Evolutionary conservation across 2,888 invertebrate genomes (phyloP).

Genomic region (Polietes domitor): DNA sequence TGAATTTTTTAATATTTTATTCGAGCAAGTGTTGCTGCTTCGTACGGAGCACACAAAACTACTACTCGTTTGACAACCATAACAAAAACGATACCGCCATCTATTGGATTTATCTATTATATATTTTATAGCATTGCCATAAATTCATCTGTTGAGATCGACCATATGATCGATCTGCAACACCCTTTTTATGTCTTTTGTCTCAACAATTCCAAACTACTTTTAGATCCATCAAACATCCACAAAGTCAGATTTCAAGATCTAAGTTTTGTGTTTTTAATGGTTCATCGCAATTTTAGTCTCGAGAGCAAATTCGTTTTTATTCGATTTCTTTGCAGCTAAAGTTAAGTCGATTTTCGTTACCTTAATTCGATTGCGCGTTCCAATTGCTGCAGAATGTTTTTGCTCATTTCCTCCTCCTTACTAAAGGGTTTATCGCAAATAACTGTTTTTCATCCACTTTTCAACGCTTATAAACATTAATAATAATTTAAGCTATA

Average conservation of each 20-base stretch:
- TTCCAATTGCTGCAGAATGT: neutral
- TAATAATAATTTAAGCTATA: constrained; percentile 58
- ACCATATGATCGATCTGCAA: too few relatives aligned
- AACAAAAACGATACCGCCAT: too few relatives aligned
- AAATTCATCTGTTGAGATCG: too few relatives aligned
- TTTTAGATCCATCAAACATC: too few relatives aligned
- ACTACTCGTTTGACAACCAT: too few relatives aligned
- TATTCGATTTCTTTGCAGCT: constrained; percentile 15
- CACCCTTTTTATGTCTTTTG: too few relatives aligned
- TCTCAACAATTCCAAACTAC: too few relatives aligned
- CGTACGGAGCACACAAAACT: too few relatives aligned
- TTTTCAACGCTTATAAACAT: constrained; percentile 59
- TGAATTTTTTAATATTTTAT: too few relatives aligned
- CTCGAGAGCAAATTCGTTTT: neutral
- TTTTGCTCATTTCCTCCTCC: neutral
- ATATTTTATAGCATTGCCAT: too few relatives aligned
- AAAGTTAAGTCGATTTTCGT: constrained; percentile 24
- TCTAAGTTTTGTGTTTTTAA: neutral
- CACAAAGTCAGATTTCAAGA: neutral
- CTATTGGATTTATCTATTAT: too few relatives aligned
- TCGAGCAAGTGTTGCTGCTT: too few relatives aligned
- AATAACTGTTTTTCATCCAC: constrained; percentile 59
- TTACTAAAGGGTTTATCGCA: constrained; percentile 56
- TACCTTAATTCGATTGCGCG: neutral
- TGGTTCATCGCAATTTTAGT: neutral